Conservation (phyloP, 2,888 invertebrate genomes). For the Leucoma salicis region DNA sequence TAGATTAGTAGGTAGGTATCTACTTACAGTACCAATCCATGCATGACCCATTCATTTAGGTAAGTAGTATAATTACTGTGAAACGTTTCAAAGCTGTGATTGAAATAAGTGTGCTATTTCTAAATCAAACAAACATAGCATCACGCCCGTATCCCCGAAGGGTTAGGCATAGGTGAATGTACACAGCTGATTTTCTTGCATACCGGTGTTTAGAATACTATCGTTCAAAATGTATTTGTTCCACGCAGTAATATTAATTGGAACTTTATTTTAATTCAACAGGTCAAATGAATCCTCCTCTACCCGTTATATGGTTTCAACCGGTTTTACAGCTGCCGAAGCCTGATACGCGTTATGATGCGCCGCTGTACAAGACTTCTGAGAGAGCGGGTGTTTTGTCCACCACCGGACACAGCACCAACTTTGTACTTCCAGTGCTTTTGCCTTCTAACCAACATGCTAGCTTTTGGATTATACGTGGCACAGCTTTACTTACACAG, state of each 20-base stretch:
- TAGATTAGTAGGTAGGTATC: too few relatives aligned
- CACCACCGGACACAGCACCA: conserved; percentile 96
- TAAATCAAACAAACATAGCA: too few relatives aligned
- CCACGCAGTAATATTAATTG: not conserved
- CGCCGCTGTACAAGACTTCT: conserved; percentile 94
- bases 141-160: too few relatives aligned
- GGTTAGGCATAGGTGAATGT: too few relatives aligned
- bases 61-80: too few relatives aligned
- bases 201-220: too few relatives aligned
- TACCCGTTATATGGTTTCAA: conserved; percentile 85
- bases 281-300: conserved; percentile 89
- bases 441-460: conserved; percentile 84
- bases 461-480: conserved; percentile 94
- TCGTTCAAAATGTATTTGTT: too few relatives aligned
- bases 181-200: too few relatives aligned
- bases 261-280: conserved; percentile 24
- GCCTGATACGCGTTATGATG: conserved; percentile 85
- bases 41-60: too few relatives aligned
- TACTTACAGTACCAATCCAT: too few relatives aligned
- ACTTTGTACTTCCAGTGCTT: conserved; percentile 92
- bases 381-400: conserved; percentile 92
- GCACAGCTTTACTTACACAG: conserved; percentile 92
- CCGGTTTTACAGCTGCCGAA: conserved; percentile 84
- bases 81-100: too few relatives aligned
- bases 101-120: too few relatives aligned